Evolutionary conservation across 2,888 invertebrate species (phyloP).

Genomic region (Pterostichus niger): DNA sequence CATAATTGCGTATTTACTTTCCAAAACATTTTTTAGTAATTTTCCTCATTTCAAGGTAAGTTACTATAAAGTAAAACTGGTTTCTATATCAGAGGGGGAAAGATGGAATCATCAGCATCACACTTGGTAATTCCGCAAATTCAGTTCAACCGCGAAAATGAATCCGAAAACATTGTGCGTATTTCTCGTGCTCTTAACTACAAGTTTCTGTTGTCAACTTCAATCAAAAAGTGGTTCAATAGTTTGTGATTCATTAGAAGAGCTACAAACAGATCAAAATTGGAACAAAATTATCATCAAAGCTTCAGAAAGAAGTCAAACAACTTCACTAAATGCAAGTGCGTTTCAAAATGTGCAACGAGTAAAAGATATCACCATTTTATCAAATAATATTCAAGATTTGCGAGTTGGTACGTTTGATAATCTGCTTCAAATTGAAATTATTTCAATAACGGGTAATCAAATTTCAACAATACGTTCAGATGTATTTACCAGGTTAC

Average conservation of each 20-base stretch:
- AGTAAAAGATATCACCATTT: not conserved
- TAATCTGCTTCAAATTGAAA: not conserved
- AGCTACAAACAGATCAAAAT: not conserved
- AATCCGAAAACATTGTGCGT: not conserved
- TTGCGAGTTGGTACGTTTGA: constrained; percentile 18
- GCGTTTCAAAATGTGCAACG: constrained; percentile 20
- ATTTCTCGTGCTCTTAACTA: not conserved
- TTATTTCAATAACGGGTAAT: constrained; percentile 23
- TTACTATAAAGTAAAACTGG: constrained; percentile 6
- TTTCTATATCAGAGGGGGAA: constrained; percentile 6
- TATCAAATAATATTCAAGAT: constrained; percentile 10
- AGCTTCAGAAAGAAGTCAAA: not conserved
- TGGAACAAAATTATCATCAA: not conserved
- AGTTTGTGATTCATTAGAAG: constrained; percentile 8
- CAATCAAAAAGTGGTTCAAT: not conserved
- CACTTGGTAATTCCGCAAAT: not conserved
- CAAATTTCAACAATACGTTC: constrained; percentile 16
- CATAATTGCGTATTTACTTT: too few relatives aligned
- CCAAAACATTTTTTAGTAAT: too few relatives aligned
- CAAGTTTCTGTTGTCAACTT: constrained; percentile 14
- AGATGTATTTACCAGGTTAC: constrained; percentile 10
- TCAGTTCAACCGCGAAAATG: constrained; percentile 28
- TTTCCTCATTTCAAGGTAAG: not conserved
- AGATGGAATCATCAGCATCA: not conserved
- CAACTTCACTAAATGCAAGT: constrained; percentile 10